A percentile compares a stretch with the other conserved stretches of the same genome.
phyloP scores from a whole-genome alignment of 2,113 vertebrate species.

The Phrynocephalus versicolor region DNA sequence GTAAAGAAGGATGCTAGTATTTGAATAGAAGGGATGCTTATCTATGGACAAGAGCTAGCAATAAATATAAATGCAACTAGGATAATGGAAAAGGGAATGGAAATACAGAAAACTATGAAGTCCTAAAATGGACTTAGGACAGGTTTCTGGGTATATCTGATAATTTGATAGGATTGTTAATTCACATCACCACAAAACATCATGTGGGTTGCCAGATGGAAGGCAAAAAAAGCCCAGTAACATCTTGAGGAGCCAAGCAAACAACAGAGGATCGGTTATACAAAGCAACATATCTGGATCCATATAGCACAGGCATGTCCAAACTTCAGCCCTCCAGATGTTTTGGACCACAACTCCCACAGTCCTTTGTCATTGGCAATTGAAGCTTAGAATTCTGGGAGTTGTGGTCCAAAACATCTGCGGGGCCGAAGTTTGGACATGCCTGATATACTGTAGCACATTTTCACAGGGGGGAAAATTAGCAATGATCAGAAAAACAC shows the following conservation, averaged over 20 bases:
- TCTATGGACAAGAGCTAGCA: background rate
- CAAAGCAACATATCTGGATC: background rate
- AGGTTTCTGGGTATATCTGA: background rate
- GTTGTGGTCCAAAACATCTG: too few species aligned
- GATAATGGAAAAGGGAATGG: background rate
- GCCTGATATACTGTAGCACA: too few species aligned
- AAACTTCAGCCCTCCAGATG: too few species aligned
- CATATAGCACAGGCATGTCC: background rate
- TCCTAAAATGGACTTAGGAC: background rate
- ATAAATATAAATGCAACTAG: background rate
- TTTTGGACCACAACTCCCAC: too few species aligned
- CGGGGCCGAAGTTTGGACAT: too few species aligned
- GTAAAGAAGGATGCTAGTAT: background rate
- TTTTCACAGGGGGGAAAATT: background rate
- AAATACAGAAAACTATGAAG: background rate
- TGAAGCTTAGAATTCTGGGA: too few species aligned
- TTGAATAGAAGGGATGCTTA: background rate
- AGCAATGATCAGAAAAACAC: background rate
- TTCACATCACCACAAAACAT: background rate
- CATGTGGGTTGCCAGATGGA: background rate
- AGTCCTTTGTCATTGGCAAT: too few species aligned
- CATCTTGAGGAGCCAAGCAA: background rate
- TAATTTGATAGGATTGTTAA: background rate
- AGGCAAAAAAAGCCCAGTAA: background rate
- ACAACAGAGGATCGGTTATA: background rate